A percentile compares a stretch with the other conserved stretches of the same genome.
phyloP scores from a whole-genome alignment of 2,888 invertebrate species.

The Lypha dubia region DNA sequence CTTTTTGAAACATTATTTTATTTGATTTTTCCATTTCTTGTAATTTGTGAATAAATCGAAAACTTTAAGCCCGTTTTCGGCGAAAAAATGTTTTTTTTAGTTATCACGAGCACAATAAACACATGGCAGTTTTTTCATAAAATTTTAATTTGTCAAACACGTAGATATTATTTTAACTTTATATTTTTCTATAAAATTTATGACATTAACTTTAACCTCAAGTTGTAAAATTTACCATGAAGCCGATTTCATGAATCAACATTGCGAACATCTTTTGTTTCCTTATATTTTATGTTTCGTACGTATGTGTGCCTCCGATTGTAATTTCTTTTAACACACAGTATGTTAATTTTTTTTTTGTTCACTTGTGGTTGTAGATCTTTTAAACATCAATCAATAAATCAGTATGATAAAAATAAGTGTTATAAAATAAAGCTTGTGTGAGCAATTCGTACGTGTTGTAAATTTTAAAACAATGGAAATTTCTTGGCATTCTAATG shows the following conservation, averaged over 20 bases:
- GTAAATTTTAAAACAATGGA: background rate
- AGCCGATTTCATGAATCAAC: background rate
- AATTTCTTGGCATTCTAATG: background rate
- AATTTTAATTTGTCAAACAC: no score
- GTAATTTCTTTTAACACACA: background rate
- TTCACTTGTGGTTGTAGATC: background rate
- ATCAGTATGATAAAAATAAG: background rate
- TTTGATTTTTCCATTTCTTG: no score
- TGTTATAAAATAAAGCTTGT: background rate
- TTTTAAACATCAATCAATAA: constrained; percentile 12
- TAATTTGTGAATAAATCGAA: no score
- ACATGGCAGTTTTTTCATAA: no score
- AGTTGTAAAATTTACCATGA: background rate
- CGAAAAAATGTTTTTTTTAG: no score
- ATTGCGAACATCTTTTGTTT: no score
- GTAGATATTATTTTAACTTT: background rate
- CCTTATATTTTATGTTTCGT: no score
- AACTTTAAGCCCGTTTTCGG: no score
- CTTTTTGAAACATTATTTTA: no score
- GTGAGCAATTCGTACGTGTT: background rate
- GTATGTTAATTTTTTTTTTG: background rate
- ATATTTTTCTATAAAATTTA: background rate
- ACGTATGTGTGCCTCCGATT: background rate
- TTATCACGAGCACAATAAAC: no score
- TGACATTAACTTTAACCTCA: background rate